phyloP scores from a whole-genome alignment of 53 echinoderm and acorn worm species.

The Zoroaster sp. region DNA sequence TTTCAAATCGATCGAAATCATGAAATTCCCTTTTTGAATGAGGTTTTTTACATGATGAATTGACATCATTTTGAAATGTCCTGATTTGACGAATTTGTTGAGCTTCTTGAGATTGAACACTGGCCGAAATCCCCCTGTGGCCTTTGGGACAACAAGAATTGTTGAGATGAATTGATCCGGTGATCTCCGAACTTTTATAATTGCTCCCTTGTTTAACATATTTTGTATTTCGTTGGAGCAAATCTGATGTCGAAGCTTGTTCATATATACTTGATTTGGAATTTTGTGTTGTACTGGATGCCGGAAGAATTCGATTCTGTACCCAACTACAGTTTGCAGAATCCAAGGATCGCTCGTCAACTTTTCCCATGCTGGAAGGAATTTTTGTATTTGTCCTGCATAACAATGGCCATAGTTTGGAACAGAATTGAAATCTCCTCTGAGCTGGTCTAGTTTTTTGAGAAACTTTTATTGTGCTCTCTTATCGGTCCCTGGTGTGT shows the following conservation, averaged over 20 bases:
- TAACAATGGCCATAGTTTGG: slow-evolving; percentile 4
- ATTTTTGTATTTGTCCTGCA: slow-evolving; percentile 39
- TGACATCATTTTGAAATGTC: slow-evolving; percentile 63
- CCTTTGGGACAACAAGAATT: slow-evolving; percentile 55
- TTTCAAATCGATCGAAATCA: slow-evolving; percentile 25
- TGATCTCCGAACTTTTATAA: not conserved
- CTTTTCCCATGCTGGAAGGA: slow-evolving; percentile 6
- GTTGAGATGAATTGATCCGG: slow-evolving; percentile 55
- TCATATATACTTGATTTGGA: slow-evolving; percentile 20
- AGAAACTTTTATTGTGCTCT: not conserved
- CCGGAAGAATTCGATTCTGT: slow-evolving; percentile 33
- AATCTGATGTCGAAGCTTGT: not conserved
- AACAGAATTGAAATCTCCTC: slow-evolving; percentile 37
- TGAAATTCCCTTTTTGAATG: not conserved
- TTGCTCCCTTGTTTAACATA: slow-evolving; percentile 55
- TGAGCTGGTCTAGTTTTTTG: slow-evolving; percentile 20
- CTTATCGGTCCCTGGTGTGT: not conserved
- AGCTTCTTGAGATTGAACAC: slow-evolving; percentile 56
- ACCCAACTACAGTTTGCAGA: slow-evolving; percentile 35
- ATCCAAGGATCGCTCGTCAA: slow-evolving; percentile 48
- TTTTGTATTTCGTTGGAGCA: slow-evolving; percentile 33
- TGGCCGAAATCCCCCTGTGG: slow-evolving; percentile 39
- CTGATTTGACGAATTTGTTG: slow-evolving; percentile 32
- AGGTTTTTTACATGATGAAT: slow-evolving; percentile 16
- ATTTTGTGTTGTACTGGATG: slow-evolving; percentile 28